phyloP scores from a whole-genome alignment of 2,888 invertebrate species.

The Drosophila fungiperda region DNA sequence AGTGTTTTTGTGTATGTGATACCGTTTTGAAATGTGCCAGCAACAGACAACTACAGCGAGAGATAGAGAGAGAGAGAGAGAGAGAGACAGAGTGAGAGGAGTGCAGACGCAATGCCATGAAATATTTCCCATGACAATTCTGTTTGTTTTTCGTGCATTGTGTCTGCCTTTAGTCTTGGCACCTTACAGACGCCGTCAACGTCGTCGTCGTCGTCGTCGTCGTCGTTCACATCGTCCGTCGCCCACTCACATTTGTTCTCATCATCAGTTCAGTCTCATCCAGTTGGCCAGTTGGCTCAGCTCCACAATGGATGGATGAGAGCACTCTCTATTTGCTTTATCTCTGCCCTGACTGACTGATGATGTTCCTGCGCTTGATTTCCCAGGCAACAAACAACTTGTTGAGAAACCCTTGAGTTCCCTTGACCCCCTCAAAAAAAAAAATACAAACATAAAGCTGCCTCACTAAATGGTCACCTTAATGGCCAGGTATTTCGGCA shows the following conservation, averaged over 20 bases:
- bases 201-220: constrained; percentile 6
- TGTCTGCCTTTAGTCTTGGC: constrained; percentile 66
- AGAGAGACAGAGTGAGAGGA: constrained; percentile 13
- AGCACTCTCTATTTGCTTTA: constrained; percentile 69
- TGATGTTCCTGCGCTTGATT: constrained; percentile 46
- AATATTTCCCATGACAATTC: constrained; percentile 81
- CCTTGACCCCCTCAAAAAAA: constrained; percentile 13
- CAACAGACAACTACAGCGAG: constrained; percentile 33
- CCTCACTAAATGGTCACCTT: constrained; percentile 37
- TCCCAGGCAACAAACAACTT: constrained; percentile 50
- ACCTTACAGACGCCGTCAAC: constrained; percentile 51
- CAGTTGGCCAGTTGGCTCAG: constrained; percentile 29
- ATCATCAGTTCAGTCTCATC: constrained; percentile 15
- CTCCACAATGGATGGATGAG: constrained; percentile 35
- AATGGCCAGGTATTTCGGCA: constrained; percentile 47
- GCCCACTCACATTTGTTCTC: constrained; percentile 67
- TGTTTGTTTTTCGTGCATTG: constrained; percentile 81
- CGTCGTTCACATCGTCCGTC: constrained; percentile 64
- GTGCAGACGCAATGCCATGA: constrained; percentile 55
- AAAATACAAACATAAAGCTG: constrained; percentile 5
- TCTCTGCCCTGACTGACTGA: constrained; percentile 40
- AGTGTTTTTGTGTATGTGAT: constrained; percentile 77
- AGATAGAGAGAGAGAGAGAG: constrained; percentile 6
- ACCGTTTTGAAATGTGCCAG: constrained; percentile 73
- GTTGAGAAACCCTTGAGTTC: constrained; percentile 33